Percentiles rank a stretch among this genome's conserved stretches.
Evolutionary conservation across 2,113 vertebrate species (phyloP).

Genomic region (Pituophis catenifer): DNA sequence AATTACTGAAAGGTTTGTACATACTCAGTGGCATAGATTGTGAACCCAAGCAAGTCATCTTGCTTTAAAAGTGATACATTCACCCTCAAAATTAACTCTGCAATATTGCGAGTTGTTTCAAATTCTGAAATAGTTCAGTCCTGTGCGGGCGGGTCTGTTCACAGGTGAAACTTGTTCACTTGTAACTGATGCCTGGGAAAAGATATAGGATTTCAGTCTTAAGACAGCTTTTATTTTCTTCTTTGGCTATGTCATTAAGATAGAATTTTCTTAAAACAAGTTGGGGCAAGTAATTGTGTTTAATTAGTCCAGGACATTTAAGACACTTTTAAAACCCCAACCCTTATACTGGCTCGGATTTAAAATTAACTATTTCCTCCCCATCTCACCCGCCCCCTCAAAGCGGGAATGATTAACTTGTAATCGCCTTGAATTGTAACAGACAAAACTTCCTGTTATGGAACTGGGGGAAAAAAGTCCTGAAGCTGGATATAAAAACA

Average conservation of each 20-base stretch:
- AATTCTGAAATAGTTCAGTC: not conserved
- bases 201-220: not conserved
- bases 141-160: not conserved
- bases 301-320: not conserved
- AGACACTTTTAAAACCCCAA: not conserved
- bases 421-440: constrained; percentile 19
- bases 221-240: not conserved
- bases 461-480: not conserved
- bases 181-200: not conserved
- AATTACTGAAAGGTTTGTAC: not conserved
- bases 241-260: not conserved
- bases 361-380: not conserved
- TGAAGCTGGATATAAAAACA: constrained; percentile 44
- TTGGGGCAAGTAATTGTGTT: not conserved
- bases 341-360: not conserved
- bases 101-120: not conserved
- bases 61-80: not conserved
- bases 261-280: not conserved
- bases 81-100: not conserved
- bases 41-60: not conserved
- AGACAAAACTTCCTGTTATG: constrained; percentile 32
- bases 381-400: not conserved
- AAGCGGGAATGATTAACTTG: constrained; percentile 5
- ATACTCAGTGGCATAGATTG: not conserved
- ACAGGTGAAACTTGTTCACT: not conserved